These are phyloP conservation scores for Tethea ocularis DNA, from an alignment of 2,888 invertebrate species.

Conservation along the genomic window DNA sequence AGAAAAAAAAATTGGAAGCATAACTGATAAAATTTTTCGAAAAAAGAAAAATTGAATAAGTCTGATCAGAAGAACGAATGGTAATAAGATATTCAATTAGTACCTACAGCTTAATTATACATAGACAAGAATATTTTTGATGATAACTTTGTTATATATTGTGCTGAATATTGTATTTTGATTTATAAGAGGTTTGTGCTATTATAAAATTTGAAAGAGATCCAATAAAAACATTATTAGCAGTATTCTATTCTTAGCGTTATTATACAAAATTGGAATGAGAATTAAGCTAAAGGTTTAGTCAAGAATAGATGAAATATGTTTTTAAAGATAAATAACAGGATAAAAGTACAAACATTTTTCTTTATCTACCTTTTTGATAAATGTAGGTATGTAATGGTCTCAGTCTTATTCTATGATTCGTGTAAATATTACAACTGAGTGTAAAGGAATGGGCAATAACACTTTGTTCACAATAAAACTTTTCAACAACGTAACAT, in stretches of 20 bases:
- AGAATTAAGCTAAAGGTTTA: conserved; percentile 20
- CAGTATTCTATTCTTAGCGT: conserved; percentile 27
- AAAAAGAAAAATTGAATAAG: too few relatives aligned
- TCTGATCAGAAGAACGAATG: neutral
- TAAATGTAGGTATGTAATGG: neutral
- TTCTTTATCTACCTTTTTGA: neutral
- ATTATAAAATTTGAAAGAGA: conserved; percentile 3
- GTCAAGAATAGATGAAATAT: conserved; percentile 30
- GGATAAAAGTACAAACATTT: conserved; percentile 6
- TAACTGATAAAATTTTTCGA: too few relatives aligned
- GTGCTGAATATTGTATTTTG: neutral
- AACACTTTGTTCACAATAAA: conserved; percentile 20
- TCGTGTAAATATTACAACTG: conserved; percentile 30
- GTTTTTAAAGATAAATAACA: conserved; percentile 16
- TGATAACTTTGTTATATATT: neutral
- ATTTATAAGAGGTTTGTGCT: neutral
- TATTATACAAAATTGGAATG: conserved; percentile 36
- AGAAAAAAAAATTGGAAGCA: too few relatives aligned
- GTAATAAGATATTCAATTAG: neutral
- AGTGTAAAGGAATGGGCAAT: conserved; percentile 33
- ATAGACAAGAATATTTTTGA: neutral
- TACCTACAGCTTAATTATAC: neutral
- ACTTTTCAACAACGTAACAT: conserved; percentile 38
- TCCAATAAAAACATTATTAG: conserved; percentile 12
- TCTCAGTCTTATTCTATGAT: conserved; percentile 19